A percentile compares a stretch with the other conserved stretches of the same genome.
phyloP scores from a whole-genome alignment of 2,797 vertebrate genomes.

The Phoxinus dragarum region DNA sequence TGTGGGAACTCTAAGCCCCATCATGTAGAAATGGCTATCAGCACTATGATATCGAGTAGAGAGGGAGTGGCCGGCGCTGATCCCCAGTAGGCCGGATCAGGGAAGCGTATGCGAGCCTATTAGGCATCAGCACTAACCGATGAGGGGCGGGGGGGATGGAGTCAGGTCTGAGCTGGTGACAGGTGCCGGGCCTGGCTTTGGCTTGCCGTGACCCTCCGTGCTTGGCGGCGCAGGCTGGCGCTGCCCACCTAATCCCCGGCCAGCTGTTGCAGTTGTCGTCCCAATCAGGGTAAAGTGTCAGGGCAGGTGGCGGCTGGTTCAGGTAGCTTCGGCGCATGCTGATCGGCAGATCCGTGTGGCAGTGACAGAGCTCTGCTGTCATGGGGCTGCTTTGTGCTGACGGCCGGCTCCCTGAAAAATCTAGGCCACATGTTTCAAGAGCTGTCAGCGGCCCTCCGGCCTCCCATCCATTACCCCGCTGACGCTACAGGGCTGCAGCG shows the following conservation, averaged over 20 bases:
- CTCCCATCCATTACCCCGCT: constrained; percentile 58
- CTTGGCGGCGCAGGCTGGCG: constrained; percentile 67
- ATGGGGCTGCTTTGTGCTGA: constrained; percentile 62
- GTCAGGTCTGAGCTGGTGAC: constrained; percentile 76
- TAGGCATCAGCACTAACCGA: constrained; percentile 62
- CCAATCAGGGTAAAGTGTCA: constrained; percentile 74
- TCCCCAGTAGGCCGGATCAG: constrained; percentile 41
- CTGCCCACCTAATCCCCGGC: constrained; percentile 78
- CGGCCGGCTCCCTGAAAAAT: constrained; percentile 74
- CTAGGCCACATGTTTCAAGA: constrained; percentile 81
- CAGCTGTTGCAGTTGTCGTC: constrained; percentile 84
- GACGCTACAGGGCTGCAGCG: constrained; percentile 43
- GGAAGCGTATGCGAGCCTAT: constrained; percentile 64
- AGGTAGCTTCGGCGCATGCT: constrained; percentile 71
- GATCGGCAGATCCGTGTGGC: constrained; percentile 55
- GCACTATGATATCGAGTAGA: constrained; percentile 39
- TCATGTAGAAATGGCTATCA: constrained; percentile 54
- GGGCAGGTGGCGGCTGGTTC: constrained; percentile 72
- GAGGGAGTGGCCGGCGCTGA: constrained; percentile 22
- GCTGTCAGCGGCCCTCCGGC: constrained; percentile 67
- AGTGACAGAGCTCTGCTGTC: constrained; percentile 69
- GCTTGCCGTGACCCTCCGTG: constrained; percentile 70
- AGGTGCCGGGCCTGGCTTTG: constrained; percentile 73
- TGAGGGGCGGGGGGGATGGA: constrained; percentile 59
- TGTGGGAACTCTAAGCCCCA: constrained; percentile 56